phyloP scores from a whole-genome alignment of 2,797 vertebrate species.

The Varecia variegata region DNA sequence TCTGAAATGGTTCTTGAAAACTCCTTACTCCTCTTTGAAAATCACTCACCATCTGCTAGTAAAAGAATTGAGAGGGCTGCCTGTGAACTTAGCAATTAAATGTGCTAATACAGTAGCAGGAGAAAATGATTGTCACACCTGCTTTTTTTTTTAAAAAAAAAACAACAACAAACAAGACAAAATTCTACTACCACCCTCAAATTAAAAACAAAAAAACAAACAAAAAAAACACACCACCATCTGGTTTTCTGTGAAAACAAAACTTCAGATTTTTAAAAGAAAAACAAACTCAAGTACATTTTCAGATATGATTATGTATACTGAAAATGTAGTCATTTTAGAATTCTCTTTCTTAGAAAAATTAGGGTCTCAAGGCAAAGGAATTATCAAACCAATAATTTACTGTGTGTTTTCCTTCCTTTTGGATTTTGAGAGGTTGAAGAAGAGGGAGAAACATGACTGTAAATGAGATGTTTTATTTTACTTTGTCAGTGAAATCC shows the following conservation, averaged over 20 bases:
- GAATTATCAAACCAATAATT: neutral
- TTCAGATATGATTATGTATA: neutral
- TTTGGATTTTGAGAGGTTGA: conserved; percentile 23
- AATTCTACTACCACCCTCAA: conserved; percentile 48
- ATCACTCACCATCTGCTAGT: conserved; percentile 80
- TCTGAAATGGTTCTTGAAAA: conserved; percentile 79
- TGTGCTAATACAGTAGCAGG: conserved; percentile 75
- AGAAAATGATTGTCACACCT: conserved; percentile 75
- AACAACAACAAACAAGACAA: conserved; percentile 69
- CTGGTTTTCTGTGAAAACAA: conserved; percentile 75
- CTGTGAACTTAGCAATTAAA: conserved; percentile 80
- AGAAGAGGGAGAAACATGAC: neutral
- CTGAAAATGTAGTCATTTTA: neutral
- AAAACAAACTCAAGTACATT: neutral
- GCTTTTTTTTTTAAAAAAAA: conserved; percentile 51
- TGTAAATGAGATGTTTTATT: neutral
- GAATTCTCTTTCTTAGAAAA: conserved; percentile 27
- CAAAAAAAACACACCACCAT: conserved; percentile 40
- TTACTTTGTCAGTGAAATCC: neutral
- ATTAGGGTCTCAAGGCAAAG: neutral
- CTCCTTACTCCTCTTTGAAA: conserved; percentile 76
- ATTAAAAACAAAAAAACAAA: neutral
- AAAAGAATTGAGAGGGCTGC: conserved; percentile 64
- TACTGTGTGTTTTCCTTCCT: neutral
- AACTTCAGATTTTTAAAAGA: conserved; percentile 36